Conservation (phyloP, 2,113 vertebrate genomes). For the Chionomys nivalis region DNA sequence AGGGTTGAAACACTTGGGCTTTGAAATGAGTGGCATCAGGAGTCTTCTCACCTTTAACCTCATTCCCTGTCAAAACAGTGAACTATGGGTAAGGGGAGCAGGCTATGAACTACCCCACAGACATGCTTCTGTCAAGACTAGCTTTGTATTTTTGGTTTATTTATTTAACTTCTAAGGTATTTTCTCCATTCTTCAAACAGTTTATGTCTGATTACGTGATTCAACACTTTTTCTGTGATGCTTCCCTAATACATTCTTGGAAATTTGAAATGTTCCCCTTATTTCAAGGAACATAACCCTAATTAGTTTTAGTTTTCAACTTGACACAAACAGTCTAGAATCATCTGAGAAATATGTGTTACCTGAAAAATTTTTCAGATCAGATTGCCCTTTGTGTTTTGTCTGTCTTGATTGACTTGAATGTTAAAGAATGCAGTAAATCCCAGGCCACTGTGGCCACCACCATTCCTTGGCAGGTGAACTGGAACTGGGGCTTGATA, state of each 20-base stretch:
- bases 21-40: neutral
- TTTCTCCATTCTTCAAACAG: neutral
- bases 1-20: neutral
- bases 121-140: neutral
- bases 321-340: neutral
- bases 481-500: neutral
- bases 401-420: neutral
- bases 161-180: neutral
- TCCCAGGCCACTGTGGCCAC: neutral
- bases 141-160: neutral
- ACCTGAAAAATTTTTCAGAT: neutral
- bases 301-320: neutral
- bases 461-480: neutral
- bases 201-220: too few species aligned
- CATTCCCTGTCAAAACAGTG: neutral
- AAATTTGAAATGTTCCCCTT: neutral
- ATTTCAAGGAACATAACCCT: too few species aligned
- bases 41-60: neutral
- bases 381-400: neutral
- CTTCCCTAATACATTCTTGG: neutral
- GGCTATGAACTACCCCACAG: too few species aligned
- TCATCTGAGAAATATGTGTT: neutral
- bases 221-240: neutral
- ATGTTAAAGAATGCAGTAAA: neutral
- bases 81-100: rapidly evolving